Percentiles rank a stretch among this genome's conserved stretches.
These are phyloP conservation scores for Boulengerochromis microlepis DNA, from an alignment of 2,113 vertebrate genomes.

Conservation along the genomic window DNA sequence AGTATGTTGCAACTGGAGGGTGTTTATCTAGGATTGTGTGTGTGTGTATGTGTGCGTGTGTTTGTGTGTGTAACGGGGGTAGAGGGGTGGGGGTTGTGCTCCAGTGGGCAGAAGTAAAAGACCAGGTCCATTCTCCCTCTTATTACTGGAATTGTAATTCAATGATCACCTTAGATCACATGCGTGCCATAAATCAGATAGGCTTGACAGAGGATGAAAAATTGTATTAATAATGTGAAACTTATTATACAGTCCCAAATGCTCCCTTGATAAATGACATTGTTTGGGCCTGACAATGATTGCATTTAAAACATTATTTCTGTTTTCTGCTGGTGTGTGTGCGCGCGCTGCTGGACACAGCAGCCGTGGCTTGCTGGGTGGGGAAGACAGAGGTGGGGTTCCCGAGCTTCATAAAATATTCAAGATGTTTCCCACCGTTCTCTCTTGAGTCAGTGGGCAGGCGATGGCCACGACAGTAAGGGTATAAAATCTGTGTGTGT, in stretches of 20 bases:
- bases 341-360: conserved; percentile 36
- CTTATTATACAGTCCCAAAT: conserved; percentile 99
- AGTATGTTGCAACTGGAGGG: conserved; percentile 22
- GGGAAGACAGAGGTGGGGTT: conserved; percentile 65
- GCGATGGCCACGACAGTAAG: conserved; percentile 38
- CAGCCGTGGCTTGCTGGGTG: conserved; percentile 15
- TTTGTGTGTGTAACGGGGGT: not conserved
- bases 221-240: conserved; percentile 99
- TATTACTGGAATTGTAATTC: conserved; percentile 99
- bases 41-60: not conserved
- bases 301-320: conserved; percentile 99
- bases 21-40: conserved; percentile 16
- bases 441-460: conserved; percentile 78
- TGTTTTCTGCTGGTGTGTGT: conserved; percentile 80
- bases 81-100: conserved; percentile 17
- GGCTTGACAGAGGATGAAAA: conserved; percentile 99
- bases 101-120: conserved; percentile 62
- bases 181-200: conserved; percentile 98
- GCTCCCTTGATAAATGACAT: conserved; percentile 99
- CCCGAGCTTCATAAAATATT: conserved; percentile 86
- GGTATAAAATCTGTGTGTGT: conserved; percentile 60
- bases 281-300: conserved; percentile 99
- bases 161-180: conserved; percentile 99
- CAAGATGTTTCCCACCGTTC: conserved; percentile 85
- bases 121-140: conserved; percentile 72